These are phyloP conservation scores for Xenopus borealis DNA, from an alignment of 2,113 vertebrate genomes.

Conservation along the genomic window DNA sequence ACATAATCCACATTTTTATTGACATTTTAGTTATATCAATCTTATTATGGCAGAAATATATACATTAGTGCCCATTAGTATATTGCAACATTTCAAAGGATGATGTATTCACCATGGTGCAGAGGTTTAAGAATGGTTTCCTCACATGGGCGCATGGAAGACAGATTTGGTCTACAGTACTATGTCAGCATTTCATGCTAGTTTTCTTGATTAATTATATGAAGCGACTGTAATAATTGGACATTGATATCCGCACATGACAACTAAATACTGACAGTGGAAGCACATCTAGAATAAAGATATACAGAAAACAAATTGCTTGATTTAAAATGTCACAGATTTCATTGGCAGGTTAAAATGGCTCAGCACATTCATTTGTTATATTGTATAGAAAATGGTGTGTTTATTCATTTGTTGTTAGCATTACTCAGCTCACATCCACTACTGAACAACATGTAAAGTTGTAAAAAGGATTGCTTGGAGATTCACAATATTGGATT, in stretches of 20 bases:
- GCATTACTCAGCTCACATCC: slow-evolving; percentile 66
- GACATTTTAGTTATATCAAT: slow-evolving; percentile 79
- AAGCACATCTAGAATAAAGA: slow-evolving; percentile 25
- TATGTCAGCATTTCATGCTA: slow-evolving; percentile 72
- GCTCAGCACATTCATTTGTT: slow-evolving; percentile 74
- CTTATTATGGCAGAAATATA: slow-evolving; percentile 77
- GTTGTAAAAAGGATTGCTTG: slow-evolving; percentile 58
- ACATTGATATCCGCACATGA: slow-evolving; percentile 65
- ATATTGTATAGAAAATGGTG: slow-evolving; percentile 67
- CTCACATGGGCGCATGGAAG: slow-evolving; percentile 64
- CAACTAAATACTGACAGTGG: slow-evolving; percentile 49
- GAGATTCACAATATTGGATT: slow-evolving; percentile 63
- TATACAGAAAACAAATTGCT: slow-evolving; percentile 35
- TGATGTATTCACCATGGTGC: slow-evolving; percentile 62
- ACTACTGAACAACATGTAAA: slow-evolving; percentile 69
- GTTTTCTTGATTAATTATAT: slow-evolving; percentile 50
- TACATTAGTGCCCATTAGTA: slow-evolving; percentile 74
- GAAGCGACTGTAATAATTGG: slow-evolving; percentile 3
- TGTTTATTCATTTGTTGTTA: slow-evolving; percentile 65
- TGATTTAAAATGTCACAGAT: slow-evolving; percentile 70
- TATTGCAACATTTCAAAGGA: slow-evolving; percentile 72
- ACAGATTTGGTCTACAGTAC: slow-evolving; percentile 69
- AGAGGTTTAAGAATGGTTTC: slow-evolving; percentile 67
- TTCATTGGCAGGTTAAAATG: slow-evolving; percentile 76
- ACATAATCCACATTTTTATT: slow-evolving; percentile 91